Percentiles rank a stretch among this genome's conserved stretches.
Evolutionary conservation across 2,797 vertebrate genomes (phyloP).

Genomic region (Karalla daura): DNA sequence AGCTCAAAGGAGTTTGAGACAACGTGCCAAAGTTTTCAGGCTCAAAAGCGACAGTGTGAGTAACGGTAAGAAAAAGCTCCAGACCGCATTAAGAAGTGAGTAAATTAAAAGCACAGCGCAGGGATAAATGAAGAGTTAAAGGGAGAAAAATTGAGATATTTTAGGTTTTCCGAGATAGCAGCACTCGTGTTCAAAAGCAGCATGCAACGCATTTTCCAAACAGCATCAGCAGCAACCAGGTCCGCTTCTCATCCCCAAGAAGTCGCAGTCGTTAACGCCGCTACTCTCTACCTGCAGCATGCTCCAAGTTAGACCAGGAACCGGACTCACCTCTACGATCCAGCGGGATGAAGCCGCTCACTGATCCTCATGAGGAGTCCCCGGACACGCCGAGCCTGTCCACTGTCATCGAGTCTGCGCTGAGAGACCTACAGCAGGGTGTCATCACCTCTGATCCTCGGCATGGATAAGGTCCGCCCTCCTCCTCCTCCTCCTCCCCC

Average conservation of each 20-base stretch:
- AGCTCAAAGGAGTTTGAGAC: background rate
- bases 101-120: too few relatives aligned
- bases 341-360: background rate
- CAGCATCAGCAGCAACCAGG: conserved; percentile 45
- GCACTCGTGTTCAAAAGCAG: too few relatives aligned
- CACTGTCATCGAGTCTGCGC: conserved; percentile 51
- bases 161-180: background rate
- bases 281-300: too few relatives aligned
- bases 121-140: too few relatives aligned
- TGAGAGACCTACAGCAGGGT: conserved; percentile 31
- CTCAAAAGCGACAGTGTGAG: background rate
- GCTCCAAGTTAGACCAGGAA: background rate
- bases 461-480: conserved; percentile 24
- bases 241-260: conserved; percentile 14
- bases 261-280: background rate
- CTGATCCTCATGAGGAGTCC: conserved; percentile 17
- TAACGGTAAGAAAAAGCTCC: background rate
- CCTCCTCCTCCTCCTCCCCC: conserved; percentile 22
- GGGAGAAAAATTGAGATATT: background rate
- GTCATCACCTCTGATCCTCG: conserved; percentile 73
- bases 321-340: conserved; percentile 23
- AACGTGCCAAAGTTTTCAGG: background rate
- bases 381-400: background rate
- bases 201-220: too few relatives aligned
- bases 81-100: too few relatives aligned